Conservation (phyloP, 2,797 vertebrate species). For the Enteromius fasciolatus region DNA sequence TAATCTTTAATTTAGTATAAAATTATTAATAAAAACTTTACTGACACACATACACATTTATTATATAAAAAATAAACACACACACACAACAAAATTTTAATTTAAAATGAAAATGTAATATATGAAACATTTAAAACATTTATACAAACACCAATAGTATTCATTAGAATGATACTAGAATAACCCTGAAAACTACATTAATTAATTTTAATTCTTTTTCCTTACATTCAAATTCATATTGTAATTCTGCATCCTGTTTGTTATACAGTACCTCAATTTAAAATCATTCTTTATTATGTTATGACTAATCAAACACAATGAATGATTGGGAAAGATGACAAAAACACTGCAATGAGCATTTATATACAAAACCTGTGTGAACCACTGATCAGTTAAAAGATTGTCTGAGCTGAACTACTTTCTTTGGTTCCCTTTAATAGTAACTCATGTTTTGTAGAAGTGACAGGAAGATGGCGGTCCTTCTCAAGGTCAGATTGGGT, state of each 20-base stretch:
- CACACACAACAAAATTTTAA: background rate
- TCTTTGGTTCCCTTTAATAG: constrained; percentile 9
- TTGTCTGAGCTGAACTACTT: constrained; percentile 34
- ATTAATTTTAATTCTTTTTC: background rate
- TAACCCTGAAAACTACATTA: background rate
- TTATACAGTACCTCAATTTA: background rate
- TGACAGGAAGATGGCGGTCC: constrained; percentile 38
- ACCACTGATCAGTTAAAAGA: background rate
- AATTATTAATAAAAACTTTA: background rate
- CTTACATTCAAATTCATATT: background rate
- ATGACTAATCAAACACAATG: background rate
- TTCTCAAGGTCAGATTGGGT: constrained; percentile 43
- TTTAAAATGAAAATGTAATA: background rate
- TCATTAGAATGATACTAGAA: background rate
- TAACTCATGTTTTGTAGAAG: constrained; percentile 32
- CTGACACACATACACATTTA: background rate
- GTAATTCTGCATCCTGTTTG: background rate
- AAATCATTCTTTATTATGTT: background rate
- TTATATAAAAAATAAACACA: background rate
- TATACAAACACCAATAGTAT: background rate
- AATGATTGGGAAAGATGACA: background rate
- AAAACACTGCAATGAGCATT: background rate
- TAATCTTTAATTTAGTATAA: background rate
- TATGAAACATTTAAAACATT: background rate
- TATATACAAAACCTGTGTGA: background rate